A percentile compares a stretch with the other conserved stretches of the same genome.
Evolutionary conservation across 1,140 invertebrate genomes (phyloP).

Genomic region (Drepana arcuata): DNA sequence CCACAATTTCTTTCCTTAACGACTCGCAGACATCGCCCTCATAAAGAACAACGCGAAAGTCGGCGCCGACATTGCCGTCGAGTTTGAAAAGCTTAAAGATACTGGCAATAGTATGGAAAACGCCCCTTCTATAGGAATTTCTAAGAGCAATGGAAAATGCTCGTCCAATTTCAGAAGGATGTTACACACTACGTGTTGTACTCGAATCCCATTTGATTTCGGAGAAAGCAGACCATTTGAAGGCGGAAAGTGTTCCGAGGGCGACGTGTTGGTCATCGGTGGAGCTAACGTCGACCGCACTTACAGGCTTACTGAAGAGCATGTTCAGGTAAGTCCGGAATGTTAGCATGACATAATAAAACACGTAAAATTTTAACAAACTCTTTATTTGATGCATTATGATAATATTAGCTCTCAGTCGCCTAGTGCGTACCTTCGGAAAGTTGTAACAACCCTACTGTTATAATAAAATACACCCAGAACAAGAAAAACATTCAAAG

Average conservation of each 20-base stretch:
- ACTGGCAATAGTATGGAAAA: no score
- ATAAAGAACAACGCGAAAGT: constrained; percentile 93
- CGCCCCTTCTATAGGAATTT: no score
- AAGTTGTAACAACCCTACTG: constrained; percentile 62
- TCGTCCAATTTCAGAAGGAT: constrained; percentile 18
- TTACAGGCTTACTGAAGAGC: constrained; percentile 75
- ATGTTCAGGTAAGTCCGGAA: constrained; percentile 77
- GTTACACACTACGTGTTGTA: constrained; percentile 34
- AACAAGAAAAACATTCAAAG: constrained; percentile 16
- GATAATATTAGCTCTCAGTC: constrained; percentile 70
- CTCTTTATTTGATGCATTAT: constrained; percentile 70
- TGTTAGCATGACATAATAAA: constrained; percentile 24
- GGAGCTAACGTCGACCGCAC: constrained; percentile 85
- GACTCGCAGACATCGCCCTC: constrained; percentile 83
- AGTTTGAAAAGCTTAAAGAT: constrained; percentile 69
- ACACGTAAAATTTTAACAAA: constrained; percentile 59
- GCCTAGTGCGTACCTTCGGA: constrained; percentile 70
- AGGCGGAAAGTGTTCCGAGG: constrained; percentile 6
- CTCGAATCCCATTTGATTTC: constrained; percentile 4
- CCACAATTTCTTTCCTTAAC: constrained; percentile 50
- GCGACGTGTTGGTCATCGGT: constrained; percentile 84
- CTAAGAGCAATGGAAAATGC: constrained; percentile 19
- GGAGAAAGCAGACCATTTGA: constrained; percentile 9
- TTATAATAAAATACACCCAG: constrained; percentile 23
- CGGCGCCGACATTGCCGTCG: constrained; percentile 86